These are phyloP conservation scores for Belonocnema kinseyi DNA, from an alignment of 1,140 invertebrate species.

Conservation along the genomic window DNA sequence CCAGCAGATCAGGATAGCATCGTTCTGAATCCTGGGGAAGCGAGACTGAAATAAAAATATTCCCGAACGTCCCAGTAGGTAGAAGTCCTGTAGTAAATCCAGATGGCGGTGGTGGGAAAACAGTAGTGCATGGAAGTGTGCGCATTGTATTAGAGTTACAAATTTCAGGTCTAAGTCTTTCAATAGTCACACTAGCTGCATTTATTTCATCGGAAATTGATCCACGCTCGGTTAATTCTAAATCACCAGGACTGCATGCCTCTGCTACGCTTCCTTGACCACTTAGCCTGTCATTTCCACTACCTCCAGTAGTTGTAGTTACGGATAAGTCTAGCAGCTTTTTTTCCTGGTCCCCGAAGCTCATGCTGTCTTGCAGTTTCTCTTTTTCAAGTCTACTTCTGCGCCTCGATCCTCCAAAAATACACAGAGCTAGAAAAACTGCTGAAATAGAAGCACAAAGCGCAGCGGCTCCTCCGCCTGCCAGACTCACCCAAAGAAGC, in stretches of 20 bases:
- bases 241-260: slow-evolving; percentile 73
- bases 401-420: slow-evolving; percentile 76
- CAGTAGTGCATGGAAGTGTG: slow-evolving; percentile 65
- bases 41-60: slow-evolving; percentile 85
- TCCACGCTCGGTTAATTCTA: slow-evolving; percentile 76
- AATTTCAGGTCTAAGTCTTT: slow-evolving; percentile 77
- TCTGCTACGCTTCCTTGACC: slow-evolving; percentile 76
- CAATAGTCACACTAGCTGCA: slow-evolving; percentile 86
- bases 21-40: slow-evolving; percentile 82
- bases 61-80: slow-evolving; percentile 80
- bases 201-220: slow-evolving; percentile 68
- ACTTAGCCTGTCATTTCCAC: slow-evolving; percentile 65
- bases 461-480: slow-evolving; percentile 75
- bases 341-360: slow-evolving; percentile 90
- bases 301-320: slow-evolving; percentile 84
- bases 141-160: slow-evolving; percentile 54
- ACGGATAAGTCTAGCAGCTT: slow-evolving; percentile 86
- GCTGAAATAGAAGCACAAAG: slow-evolving; percentile 75
- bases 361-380: slow-evolving; percentile 83
- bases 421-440: slow-evolving; percentile 76
- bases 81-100: slow-evolving; percentile 81
- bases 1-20: slow-evolving; percentile 85
- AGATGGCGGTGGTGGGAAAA: slow-evolving; percentile 80
- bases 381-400: slow-evolving; percentile 78
- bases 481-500: slow-evolving; percentile 77